A percentile compares a stretch with the other conserved stretches of the same genome.
Conservation (phyloP, 2,113 vertebrate genomes). For the Corythoichthys haematopterus region DNA sequence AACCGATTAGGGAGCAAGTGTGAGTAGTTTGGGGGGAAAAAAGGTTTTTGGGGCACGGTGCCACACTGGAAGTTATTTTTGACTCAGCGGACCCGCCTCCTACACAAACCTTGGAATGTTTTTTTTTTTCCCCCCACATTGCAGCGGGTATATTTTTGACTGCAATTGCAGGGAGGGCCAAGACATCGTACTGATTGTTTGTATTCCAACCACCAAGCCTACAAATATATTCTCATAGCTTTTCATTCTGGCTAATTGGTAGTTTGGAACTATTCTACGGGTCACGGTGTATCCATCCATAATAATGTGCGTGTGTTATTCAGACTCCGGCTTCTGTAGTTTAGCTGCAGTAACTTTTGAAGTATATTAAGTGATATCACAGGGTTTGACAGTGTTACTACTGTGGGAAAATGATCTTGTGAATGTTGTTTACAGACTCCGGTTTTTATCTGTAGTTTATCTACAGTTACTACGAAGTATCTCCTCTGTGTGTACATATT, state of each 20-base stretch:
- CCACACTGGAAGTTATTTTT: slow-evolving; percentile 57
- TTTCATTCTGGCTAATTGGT: slow-evolving; percentile 10
- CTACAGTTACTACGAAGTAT: slow-evolving; percentile 65
- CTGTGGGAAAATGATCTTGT: slow-evolving; percentile 15
- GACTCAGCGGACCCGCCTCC: slow-evolving; percentile 40
- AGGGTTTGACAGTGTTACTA: neutral
- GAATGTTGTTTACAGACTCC: slow-evolving; percentile 54
- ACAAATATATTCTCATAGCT: slow-evolving; percentile 39
- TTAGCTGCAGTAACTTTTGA: slow-evolving; percentile 60
- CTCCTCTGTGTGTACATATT: slow-evolving; percentile 7
- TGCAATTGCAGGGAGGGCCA: slow-evolving; percentile 35
- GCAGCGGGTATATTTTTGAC: slow-evolving; percentile 22
- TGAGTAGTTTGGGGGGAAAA: neutral
- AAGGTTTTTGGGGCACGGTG: slow-evolving; percentile 6
- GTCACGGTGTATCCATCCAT: neutral
- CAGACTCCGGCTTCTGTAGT: slow-evolving; percentile 65
- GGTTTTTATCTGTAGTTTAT: slow-evolving; percentile 50
- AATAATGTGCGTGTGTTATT: neutral
- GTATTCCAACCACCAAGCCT: slow-evolving; percentile 46
- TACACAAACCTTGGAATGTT: slow-evolving; percentile 43
- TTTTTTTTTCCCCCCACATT: slow-evolving; percentile 29
- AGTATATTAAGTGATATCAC: slow-evolving; percentile 34
- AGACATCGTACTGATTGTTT: slow-evolving; percentile 34
- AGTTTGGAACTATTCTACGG: slow-evolving; percentile 14
- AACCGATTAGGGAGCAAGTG: neutral